These are phyloP conservation scores for Rhagonycha lutea DNA, from an alignment of 2,888 invertebrate genomes.

Conservation along the genomic window DNA sequence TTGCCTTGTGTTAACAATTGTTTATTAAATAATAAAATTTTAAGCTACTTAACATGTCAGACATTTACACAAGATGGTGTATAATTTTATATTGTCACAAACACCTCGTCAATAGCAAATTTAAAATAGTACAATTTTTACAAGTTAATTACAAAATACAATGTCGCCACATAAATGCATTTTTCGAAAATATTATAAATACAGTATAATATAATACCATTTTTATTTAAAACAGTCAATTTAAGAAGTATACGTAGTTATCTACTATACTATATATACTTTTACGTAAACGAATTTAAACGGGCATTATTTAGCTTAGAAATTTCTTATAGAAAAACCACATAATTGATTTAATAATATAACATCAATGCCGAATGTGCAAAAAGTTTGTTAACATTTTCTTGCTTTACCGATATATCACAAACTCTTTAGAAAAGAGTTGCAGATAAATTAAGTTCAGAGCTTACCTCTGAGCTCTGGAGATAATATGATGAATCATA, in stretches of 20 bases:
- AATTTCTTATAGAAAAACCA: not conserved
- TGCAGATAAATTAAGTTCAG: not conserved
- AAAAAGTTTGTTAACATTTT: not conserved
- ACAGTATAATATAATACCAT: not conserved
- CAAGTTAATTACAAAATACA: conserved; percentile 14
- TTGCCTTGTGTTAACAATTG: conserved; percentile 46
- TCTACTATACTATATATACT: not conserved
- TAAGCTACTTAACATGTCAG: conserved; percentile 18
- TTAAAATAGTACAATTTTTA: conserved; percentile 11
- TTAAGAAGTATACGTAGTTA: not conserved
- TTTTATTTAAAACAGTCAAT: not conserved
- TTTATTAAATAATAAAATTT: conserved; percentile 30
- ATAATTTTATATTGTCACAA: conserved; percentile 27
- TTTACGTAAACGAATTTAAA: not conserved
- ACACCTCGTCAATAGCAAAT: conserved; percentile 19
- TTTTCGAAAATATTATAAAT: not conserved
- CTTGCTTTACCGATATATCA: not conserved
- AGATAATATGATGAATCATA: no score
- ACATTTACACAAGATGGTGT: conserved; percentile 19
- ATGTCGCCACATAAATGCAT: not conserved
- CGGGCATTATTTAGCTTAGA: not conserved
- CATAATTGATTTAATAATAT: not conserved
- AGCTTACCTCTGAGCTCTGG: no score
- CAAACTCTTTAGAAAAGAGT: not conserved
- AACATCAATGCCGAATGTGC: not conserved